phyloP scores from a whole-genome alignment of 2,113 vertebrate genomes.

The Callopanchax toddi region DNA sequence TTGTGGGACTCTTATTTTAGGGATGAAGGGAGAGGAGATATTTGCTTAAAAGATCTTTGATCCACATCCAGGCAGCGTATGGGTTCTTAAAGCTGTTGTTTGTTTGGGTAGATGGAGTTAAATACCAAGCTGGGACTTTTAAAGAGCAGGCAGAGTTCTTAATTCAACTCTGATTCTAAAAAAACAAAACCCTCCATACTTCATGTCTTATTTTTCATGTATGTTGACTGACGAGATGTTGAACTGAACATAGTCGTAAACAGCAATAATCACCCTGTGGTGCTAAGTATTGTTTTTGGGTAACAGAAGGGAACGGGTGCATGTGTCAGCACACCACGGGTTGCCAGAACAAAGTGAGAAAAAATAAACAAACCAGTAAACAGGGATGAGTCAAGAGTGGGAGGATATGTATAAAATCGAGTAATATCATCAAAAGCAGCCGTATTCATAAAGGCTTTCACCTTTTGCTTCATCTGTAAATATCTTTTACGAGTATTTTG shows the following conservation, averaged over 20 bases:
- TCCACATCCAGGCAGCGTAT: not conserved
- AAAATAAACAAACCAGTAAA: conserved; percentile 40
- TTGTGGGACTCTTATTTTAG: too few relatives aligned
- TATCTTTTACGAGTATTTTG: not conserved
- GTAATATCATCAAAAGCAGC: conserved; percentile 2
- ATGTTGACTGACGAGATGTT: conserved; percentile 2
- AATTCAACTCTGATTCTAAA: not conserved
- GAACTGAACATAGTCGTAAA: conserved; percentile 4
- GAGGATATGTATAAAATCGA: conserved; percentile 4
- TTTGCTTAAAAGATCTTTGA: not conserved
- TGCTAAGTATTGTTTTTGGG: conserved; percentile 27
- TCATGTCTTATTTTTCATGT: conserved; percentile 5
- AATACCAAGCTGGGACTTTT: not conserved
- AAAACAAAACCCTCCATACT: not conserved
- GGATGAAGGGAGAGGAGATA: not conserved
- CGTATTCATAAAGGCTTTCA: conserved; percentile 15
- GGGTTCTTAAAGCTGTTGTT: not conserved
- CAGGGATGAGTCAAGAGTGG: conserved; percentile 43
- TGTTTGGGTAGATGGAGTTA: not conserved
- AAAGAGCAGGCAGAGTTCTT: not conserved
- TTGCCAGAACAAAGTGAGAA: conserved; percentile 42
- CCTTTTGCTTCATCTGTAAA: not conserved
- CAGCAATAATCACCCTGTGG: conserved; percentile 24
- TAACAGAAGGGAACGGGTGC: conserved; percentile 29
- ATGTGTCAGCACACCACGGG: conserved; percentile 41